Conservation (phyloP, 2,888 invertebrate genomes). For the Caenorhabditis sp. region DNA sequence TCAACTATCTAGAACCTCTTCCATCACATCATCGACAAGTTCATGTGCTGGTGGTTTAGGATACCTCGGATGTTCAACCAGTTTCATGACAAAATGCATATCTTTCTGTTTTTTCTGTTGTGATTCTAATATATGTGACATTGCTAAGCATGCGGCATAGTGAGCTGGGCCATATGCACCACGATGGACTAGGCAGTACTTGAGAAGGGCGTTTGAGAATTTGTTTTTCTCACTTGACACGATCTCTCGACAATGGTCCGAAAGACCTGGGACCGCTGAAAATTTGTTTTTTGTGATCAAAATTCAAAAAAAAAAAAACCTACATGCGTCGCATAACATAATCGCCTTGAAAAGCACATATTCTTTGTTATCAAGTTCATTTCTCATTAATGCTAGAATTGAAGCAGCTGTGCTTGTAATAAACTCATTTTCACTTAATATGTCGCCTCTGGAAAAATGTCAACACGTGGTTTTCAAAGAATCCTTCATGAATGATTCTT, state of each 20-base stretch:
- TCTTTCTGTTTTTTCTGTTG: slow-evolving; percentile 38
- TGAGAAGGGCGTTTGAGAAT: slow-evolving; percentile 38
- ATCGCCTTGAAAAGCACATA: slow-evolving; percentile 55
- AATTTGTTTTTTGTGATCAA: background rate
- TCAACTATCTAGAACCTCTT: slow-evolving; percentile 2
- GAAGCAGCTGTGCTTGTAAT: slow-evolving; percentile 9
- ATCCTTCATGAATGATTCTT: background rate
- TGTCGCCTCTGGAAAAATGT: background rate
- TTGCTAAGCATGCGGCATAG: slow-evolving; percentile 35
- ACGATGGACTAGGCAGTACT: slow-evolving; percentile 39
- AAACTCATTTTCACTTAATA: slow-evolving; percentile 7
- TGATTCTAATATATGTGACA: slow-evolving; percentile 37
- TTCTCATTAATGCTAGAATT: slow-evolving; percentile 19
- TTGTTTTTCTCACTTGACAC: slow-evolving; percentile 34
- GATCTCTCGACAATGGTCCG: slow-evolving; percentile 21
- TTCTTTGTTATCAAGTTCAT: slow-evolving; percentile 39
- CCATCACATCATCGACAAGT: slow-evolving; percentile 36
- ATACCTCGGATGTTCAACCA: slow-evolving; percentile 6
- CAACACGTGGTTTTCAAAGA: no score
- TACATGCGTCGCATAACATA: slow-evolving; percentile 48
- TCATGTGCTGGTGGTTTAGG: background rate
- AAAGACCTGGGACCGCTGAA: slow-evolving; percentile 36
- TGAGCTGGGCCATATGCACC: slow-evolving; percentile 38
- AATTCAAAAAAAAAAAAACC: slow-evolving; percentile 8
- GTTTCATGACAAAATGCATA: slow-evolving; percentile 28